These are phyloP conservation scores for Callorhinus ursinus DNA, from an alignment of 2,113 vertebrate species.

Conservation along the genomic window DNA sequence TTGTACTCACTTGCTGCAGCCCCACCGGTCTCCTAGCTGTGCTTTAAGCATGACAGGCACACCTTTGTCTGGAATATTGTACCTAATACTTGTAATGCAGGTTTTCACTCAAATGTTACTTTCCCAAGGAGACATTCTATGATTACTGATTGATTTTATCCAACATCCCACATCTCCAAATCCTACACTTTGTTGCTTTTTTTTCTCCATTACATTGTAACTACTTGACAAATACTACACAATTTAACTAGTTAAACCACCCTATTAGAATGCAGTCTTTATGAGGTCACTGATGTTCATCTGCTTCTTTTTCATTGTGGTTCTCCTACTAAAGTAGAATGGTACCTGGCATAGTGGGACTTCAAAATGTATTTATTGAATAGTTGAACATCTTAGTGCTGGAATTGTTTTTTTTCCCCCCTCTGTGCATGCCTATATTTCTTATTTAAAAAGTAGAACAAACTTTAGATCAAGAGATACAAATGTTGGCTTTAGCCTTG, in stretches of 20 bases:
- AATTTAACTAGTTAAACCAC: background rate
- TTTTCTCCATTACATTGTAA: background rate
- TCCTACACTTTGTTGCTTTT: background rate
- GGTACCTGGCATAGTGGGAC: background rate
- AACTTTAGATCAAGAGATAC: background rate
- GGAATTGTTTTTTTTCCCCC: background rate
- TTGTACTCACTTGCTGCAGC: background rate
- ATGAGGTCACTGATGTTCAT: background rate
- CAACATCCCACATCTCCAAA: background rate
- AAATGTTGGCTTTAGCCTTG: background rate
- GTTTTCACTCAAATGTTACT: background rate
- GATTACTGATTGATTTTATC: background rate
- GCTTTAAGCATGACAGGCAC: background rate
- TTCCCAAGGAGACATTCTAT: background rate
- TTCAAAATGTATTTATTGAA: slow-evolving; percentile 19
- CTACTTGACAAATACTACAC: background rate
- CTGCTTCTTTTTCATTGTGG: background rate
- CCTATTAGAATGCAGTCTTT: background rate
- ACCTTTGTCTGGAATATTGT: background rate
- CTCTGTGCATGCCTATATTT: background rate
- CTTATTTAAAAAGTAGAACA: background rate
- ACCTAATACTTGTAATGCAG: background rate
- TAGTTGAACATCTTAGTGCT: background rate
- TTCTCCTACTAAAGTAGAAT: background rate
- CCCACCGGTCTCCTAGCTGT: background rate